Evolutionary conservation across 2,113 vertebrate species (phyloP).

Genomic region (Paratilapia polleni): DNA sequence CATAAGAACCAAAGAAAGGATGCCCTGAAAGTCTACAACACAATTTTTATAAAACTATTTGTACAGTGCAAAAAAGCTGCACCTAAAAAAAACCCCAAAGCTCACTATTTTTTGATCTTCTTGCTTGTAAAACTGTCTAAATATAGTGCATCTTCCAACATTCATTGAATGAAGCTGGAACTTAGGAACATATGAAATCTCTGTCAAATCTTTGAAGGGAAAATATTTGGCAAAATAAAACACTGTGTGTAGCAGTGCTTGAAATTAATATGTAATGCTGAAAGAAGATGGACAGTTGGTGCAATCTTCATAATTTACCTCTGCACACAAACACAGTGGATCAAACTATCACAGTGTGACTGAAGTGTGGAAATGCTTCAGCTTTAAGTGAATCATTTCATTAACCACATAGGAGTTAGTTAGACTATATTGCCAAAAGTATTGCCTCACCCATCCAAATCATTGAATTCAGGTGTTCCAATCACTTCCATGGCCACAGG

Average conservation of each 20-base stretch:
- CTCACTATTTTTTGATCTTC: too few species aligned
- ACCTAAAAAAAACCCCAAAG: too few species aligned
- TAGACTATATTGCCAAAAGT: too few species aligned
- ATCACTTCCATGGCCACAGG: too few species aligned
- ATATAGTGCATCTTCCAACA: background rate
- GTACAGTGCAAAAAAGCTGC: background rate
- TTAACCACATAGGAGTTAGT: background rate
- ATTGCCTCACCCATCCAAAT: too few species aligned
- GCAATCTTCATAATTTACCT: background rate
- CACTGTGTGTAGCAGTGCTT: background rate
- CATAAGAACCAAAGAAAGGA: background rate
- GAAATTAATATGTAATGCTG: background rate
- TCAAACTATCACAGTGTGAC: rapidly evolving
- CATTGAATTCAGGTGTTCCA: too few species aligned
- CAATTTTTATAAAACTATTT: rapidly evolving
- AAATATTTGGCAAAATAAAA: too few species aligned
- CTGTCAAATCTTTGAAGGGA: background rate
- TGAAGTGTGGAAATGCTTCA: too few species aligned
- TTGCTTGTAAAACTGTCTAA: background rate
- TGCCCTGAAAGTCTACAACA: background rate
- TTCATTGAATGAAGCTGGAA: background rate
- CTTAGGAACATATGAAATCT: background rate
- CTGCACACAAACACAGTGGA: rapidly evolving
- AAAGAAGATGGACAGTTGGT: background rate
- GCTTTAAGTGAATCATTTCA: background rate